Percentiles rank a stretch among this genome's conserved stretches.
Conservation (phyloP, 2,888 invertebrate genomes). For the Xestoiulus laeticollis region DNA sequence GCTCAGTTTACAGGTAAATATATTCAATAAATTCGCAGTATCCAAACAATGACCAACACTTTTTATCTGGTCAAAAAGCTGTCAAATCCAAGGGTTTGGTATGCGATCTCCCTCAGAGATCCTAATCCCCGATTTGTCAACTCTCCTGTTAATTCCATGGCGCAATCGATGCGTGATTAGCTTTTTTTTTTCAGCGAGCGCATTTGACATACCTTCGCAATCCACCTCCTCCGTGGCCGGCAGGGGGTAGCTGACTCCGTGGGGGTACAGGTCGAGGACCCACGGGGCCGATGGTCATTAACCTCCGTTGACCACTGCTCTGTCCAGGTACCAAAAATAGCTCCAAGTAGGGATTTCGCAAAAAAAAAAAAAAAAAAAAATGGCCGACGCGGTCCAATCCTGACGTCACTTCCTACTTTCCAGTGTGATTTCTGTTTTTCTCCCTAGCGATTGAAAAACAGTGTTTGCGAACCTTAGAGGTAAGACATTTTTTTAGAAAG, state of each 20-base stretch:
- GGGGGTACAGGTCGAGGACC: constrained; percentile 37
- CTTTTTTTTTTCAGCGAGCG: not conserved
- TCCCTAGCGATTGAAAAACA: not conserved
- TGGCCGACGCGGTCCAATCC: not conserved
- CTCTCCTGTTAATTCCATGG: constrained; percentile 21
- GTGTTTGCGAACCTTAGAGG: no score
- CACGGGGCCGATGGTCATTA: constrained; percentile 32
- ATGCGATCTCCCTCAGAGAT: not conserved
- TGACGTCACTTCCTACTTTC: not conserved
- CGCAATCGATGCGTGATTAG: not conserved
- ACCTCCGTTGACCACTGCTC: not conserved
- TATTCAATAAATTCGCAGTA: not conserved
- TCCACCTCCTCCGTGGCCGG: constrained; percentile 19
- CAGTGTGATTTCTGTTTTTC: not conserved
- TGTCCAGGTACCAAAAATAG: not conserved
- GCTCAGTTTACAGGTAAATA: not conserved
- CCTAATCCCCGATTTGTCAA: constrained; percentile 37
- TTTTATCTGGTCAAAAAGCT: not conserved
- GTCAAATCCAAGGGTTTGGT: not conserved
- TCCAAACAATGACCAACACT: not conserved
- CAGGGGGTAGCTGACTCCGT: not conserved
- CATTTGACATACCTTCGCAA: constrained; percentile 25
- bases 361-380: not conserved
- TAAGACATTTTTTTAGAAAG: no score
- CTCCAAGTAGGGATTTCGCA: not conserved